These are phyloP conservation scores for Luperina nickerlii DNA, from an alignment of 2,888 invertebrate genomes.

Conservation along the genomic window DNA sequence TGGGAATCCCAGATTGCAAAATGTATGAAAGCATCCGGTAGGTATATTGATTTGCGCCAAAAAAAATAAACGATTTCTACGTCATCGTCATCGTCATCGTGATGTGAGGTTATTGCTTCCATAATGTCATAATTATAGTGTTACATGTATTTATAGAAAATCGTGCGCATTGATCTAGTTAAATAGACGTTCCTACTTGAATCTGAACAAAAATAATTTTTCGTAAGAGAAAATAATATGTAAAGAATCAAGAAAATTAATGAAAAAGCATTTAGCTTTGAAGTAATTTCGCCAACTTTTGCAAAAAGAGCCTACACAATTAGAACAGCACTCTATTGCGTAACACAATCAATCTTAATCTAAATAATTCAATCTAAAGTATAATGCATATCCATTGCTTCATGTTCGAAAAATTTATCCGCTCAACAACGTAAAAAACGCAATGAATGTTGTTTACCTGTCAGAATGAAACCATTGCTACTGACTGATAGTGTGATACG, in stretches of 20 bases:
- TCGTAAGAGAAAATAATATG: not conserved
- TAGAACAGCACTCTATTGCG: not conserved
- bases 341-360: too few species aligned
- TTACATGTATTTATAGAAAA: not conserved
- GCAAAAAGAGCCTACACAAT: not conserved
- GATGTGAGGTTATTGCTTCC: constrained; percentile 12
- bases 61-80: constrained; percentile 27
- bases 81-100: too few species aligned
- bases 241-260: not conserved
- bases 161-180: not conserved
- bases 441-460: too few species aligned
- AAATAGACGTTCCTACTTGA: not conserved
- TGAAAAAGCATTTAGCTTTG: not conserved
- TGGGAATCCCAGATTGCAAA: constrained; percentile 4
- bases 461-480: too few species aligned
- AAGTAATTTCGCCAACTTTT: not conserved
- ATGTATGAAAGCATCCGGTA: constrained; percentile 15
- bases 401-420: too few species aligned
- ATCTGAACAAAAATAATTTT: not conserved
- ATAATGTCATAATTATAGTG: not conserved
- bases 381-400: too few species aligned
- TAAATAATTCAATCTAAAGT: too few species aligned
- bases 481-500: too few species aligned
- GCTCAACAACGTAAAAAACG: too few species aligned
- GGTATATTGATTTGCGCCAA: constrained; percentile 18